A percentile compares a stretch with the other conserved stretches of the same genome.
These are phyloP conservation scores for Charadrius vociferus DNA, from an alignment of 2,113 vertebrate species.

Conservation along the genomic window DNA sequence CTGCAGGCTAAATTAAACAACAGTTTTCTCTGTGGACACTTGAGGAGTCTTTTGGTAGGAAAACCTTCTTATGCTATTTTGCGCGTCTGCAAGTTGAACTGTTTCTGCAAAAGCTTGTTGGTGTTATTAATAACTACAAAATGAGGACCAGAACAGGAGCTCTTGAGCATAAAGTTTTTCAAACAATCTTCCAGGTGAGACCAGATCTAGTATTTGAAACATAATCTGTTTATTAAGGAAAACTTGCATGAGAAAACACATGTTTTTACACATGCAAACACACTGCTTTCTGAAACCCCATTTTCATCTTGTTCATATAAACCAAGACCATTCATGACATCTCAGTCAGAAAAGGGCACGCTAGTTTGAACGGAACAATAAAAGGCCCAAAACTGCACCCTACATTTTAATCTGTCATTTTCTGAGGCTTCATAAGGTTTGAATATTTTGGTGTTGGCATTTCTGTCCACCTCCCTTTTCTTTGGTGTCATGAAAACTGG, in stretches of 20 bases:
- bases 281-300: accelerated
- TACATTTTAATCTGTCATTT: background rate
- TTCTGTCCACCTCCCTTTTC: background rate
- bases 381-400: background rate
- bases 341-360: background rate
- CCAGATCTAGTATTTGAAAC: background rate
- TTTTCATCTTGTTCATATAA: background rate
- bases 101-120: background rate
- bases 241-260: background rate
- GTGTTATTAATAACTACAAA: background rate
- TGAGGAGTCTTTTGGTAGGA: accelerated
- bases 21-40: accelerated
- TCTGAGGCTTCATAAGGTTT: background rate
- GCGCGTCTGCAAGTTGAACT: background rate
- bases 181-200: background rate
- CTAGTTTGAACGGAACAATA: background rate
- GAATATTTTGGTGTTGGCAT: background rate
- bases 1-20: background rate
- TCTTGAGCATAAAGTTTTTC: background rate
- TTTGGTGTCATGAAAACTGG: background rate
- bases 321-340: background rate
- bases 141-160: accelerated
- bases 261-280: background rate
- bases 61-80: accelerated
- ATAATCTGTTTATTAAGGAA: background rate